These are phyloP conservation scores for Timema podura DNA, from an alignment of 2,888 invertebrate species.

Conservation along the genomic window DNA sequence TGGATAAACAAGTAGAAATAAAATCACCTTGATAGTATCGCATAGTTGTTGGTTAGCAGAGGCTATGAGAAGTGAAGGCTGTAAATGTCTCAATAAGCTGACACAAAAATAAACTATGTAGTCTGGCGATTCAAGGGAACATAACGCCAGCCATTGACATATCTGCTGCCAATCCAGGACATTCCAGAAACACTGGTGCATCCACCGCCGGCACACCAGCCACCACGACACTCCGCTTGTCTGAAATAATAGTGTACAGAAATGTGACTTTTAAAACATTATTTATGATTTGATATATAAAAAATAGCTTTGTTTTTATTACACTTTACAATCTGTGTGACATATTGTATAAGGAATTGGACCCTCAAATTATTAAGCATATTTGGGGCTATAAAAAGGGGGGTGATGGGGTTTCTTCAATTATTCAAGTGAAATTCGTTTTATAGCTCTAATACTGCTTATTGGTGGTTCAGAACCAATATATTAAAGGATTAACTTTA, in stretches of 20 bases:
- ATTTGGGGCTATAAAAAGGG: too few species aligned
- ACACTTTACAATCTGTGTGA: too few species aligned
- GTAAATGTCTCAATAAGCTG: constrained; percentile 24
- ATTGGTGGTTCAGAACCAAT: too few species aligned
- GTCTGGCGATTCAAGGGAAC: constrained; percentile 25
- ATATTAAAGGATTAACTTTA: too few species aligned
- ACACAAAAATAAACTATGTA: constrained; percentile 26
- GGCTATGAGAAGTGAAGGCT: constrained; percentile 23
- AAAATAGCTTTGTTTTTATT: too few species aligned
- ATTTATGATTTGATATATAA: too few species aligned
- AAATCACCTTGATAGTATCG: constrained; percentile 19
- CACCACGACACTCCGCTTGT: constrained; percentile 25
- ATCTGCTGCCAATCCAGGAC: constrained; percentile 29
- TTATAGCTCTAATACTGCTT: too few species aligned
- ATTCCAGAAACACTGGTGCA: constrained; percentile 27
- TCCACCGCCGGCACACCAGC: constrained; percentile 24
- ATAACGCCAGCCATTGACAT: constrained; percentile 25
- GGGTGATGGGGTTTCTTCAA: too few species aligned
- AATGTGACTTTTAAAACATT: too few species aligned
- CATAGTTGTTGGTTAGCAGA: constrained; percentile 16
- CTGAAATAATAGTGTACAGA: constrained; percentile 15
- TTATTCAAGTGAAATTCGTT: too few species aligned
- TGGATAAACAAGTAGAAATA: background rate
- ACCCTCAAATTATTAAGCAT: too few species aligned
- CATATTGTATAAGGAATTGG: too few species aligned